These are phyloP conservation scores for Ctenicera cuprea DNA, from an alignment of 2,888 invertebrate genomes.

Conservation along the genomic window DNA sequence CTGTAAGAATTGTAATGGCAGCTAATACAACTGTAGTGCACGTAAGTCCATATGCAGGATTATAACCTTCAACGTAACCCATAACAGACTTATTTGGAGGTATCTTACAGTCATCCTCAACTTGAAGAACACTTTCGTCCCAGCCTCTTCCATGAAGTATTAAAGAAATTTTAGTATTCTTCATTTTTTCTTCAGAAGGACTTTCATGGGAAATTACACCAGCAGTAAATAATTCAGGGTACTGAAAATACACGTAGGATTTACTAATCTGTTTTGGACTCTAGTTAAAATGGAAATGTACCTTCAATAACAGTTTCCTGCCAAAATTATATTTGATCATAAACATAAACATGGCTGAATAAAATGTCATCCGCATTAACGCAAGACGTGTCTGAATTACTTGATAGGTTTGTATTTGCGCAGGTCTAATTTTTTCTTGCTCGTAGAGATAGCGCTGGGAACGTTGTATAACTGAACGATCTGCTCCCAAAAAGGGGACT, in stretches of 20 bases:
- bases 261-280: too few relatives aligned
- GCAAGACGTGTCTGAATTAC: conserved; percentile 73
- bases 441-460: conserved; percentile 87
- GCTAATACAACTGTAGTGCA: conserved; percentile 82
- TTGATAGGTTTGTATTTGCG: conserved; percentile 85
- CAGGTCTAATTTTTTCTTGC: conserved; percentile 81
- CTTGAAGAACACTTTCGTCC: conserved; percentile 77
- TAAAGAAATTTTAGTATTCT: conserved; percentile 79
- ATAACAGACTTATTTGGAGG: conserved; percentile 80
- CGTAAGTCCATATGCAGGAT: conserved; percentile 91
- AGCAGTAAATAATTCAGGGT: conserved; percentile 77
- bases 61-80: conserved; percentile 79
- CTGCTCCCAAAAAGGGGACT: conserved; percentile 88
- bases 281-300: conserved; percentile 61
- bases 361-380: conserved; percentile 74
- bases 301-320: conserved; percentile 79
- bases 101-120: conserved; percentile 75
- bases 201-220: conserved; percentile 82
- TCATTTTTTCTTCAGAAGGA: conserved; percentile 78
- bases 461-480: conserved; percentile 87
- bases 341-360: conserved; percentile 78
- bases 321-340: conserved; percentile 78
- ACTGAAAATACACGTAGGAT: conserved; percentile 54
- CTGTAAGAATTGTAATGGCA: conserved; percentile 85
- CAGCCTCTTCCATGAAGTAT: conserved; percentile 88